Evolutionary conservation across 2,797 vertebrate genomes (phyloP), one percentile per base, ranked within the genome.

Genomic region (Fundulus diaphanus): DNA sequence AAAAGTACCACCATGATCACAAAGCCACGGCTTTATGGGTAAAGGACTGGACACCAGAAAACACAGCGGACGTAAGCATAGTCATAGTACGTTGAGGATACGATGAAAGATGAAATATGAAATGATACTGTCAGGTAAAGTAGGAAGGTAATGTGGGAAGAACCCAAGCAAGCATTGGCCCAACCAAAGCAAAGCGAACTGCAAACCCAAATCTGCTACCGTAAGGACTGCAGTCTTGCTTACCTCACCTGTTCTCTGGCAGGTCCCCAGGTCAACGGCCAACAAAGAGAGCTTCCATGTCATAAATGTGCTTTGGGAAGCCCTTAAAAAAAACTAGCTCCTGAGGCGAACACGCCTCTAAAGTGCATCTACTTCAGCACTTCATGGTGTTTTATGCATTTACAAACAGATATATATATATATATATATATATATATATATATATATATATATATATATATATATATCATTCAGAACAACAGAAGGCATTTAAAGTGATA

Each of bases 171-270:
- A 87, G 86, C 57, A 73, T 29, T 5, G 73, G 77, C 72, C 54
- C 78, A 87, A 90, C 90, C 88, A 80, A 76, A 84, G 77, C 73
- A 76, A 75, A 88, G 56, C 70, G 80, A 66, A n/a, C 72, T 75
- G 77, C 73, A 81, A 80, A 79, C 67, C 71, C 66, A 33, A 66
- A 78, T 61, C 73, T 72, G 76, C 7, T 52, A 31, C 65, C 72
- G 74, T 16, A 67, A 42, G 57, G 80, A 63, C 81, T 80, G 79
- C 67, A 54, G 13, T 77, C 56, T 68, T 82, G 89, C 89, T 90
- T 92, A 91, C 86, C 94, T 95, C 91, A 93, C 93, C 94, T 95
- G 89, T 89, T 86, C 81, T 89, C 78, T 85, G 78, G 87, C 82
- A 84, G 91, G 70, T 92, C 91, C 89, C 77, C 80, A 78, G 87